Conservation (phyloP, 2,888 invertebrate genomes). For the Phengaris arion region DNA sequence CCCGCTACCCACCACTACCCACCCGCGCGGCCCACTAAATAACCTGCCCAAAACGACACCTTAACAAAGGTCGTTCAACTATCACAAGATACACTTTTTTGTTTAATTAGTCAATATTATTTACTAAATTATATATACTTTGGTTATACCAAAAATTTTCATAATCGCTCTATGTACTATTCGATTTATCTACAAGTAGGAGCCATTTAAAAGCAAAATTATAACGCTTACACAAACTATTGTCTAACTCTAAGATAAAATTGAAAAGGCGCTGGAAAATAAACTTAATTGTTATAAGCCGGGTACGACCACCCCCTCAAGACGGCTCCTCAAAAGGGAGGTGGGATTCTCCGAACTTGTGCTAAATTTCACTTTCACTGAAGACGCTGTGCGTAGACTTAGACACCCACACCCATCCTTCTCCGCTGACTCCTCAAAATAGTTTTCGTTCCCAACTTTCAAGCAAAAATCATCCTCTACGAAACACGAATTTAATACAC, state of each 20-base stretch:
- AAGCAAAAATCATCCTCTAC: background rate
- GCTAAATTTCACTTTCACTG: constrained; percentile 79
- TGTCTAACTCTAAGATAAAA: constrained; percentile 43
- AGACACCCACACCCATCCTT: constrained; percentile 63
- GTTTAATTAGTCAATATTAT: constrained; percentile 14
- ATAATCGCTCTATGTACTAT: background rate
- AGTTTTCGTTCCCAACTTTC: constrained; percentile 49
- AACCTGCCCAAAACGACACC: constrained; percentile 79
- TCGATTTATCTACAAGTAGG: background rate
- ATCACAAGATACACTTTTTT: constrained; percentile 55
- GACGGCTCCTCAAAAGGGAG: constrained; percentile 52
- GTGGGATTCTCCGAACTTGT: constrained; percentile 74
- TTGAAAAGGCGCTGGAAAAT: constrained; percentile 70
- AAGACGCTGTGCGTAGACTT: constrained; percentile 76
- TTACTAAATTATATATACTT: background rate
- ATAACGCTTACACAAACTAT: constrained; percentile 18
- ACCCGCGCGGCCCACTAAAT: constrained; percentile 60
- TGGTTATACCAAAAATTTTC: background rate
- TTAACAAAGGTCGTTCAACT: constrained; percentile 79
- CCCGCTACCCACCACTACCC: constrained; percentile 45
- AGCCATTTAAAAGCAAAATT: background rate
- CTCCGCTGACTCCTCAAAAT: constrained; percentile 60
- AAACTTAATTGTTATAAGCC: constrained; percentile 79
- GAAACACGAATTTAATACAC: background rate
- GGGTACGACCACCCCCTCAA: constrained; percentile 62